Conservation (phyloP, 2,888 invertebrate species). For the Synanthedon andrenaeformis region DNA sequence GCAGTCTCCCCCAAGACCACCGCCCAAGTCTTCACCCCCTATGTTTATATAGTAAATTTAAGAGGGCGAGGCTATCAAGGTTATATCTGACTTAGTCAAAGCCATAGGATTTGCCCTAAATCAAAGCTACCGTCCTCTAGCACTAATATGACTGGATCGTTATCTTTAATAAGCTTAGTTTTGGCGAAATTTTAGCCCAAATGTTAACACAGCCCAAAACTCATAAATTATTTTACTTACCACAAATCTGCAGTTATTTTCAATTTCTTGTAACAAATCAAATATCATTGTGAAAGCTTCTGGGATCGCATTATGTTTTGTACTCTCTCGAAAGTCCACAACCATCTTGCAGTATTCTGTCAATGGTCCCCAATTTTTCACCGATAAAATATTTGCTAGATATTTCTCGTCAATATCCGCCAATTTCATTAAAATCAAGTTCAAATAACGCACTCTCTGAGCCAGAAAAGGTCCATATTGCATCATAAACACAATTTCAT, state of each 20-base stretch:
- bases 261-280: constrained; percentile 18
- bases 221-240: constrained; percentile 19
- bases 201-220: too few species aligned
- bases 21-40: too few species aligned
- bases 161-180: too few species aligned
- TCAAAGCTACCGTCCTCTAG: too few species aligned
- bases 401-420: constrained; percentile 27
- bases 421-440: constrained; percentile 35
- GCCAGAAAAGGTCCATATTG: constrained; percentile 14
- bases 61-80: too few species aligned
- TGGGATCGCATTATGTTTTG: constrained; percentile 19
- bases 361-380: constrained; percentile 4
- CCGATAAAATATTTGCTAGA: constrained; percentile 21
- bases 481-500: constrained; percentile 1
- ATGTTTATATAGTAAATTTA: too few species aligned
- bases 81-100: too few species aligned
- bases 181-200: too few species aligned
- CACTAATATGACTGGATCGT: too few species aligned
- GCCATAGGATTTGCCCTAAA: too few species aligned
- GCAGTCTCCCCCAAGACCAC: too few species aligned
- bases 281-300: constrained; percentile 27
- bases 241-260: constrained; percentile 23
- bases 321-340: constrained; percentile 18
- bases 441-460: constrained; percentile 34
- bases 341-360: constrained; percentile 12